Conservation (phyloP, 2,113 vertebrate genomes). For the Osmerus eperlanus region DNA sequence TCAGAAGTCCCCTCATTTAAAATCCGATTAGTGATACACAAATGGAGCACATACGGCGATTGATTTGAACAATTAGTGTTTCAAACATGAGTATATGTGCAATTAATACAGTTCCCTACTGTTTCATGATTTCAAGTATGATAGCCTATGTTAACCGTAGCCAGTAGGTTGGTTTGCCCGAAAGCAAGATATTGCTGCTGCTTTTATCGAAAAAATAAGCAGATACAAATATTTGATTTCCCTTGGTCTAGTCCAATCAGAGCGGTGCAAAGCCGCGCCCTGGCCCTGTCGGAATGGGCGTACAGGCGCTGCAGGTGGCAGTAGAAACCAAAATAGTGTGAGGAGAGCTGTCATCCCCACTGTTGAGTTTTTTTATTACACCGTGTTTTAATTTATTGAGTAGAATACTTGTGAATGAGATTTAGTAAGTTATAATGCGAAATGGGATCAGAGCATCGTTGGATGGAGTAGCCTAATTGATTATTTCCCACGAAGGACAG, state of each 20-base stretch:
- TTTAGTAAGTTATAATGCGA: no score
- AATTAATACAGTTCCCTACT: no score
- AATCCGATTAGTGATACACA: no score
- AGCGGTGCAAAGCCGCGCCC: slow-evolving; percentile 31
- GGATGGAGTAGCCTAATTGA: slow-evolving; percentile 12
- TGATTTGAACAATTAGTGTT: no score
- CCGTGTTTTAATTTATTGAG: neutral
- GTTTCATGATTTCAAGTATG: no score
- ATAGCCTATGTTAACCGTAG: no score
- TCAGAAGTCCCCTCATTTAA: no score
- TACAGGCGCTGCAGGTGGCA: slow-evolving; percentile 20
- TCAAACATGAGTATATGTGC: no score
- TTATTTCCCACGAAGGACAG: neutral
- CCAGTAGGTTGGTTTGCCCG: no score
- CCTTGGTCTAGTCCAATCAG: slow-evolving; percentile 43
- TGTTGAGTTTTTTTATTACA: neutral
- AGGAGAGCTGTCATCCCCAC: neutral
- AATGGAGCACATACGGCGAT: no score
- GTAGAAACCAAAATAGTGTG: slow-evolving; percentile 18
- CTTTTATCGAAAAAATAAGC: neutral
- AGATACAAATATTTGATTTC: neutral
- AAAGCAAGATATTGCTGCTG: neutral
- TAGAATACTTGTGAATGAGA: no score
- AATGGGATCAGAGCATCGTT: neutral
- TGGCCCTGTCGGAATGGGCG: slow-evolving; percentile 40